Evolutionary conservation across 2,113 vertebrate species (phyloP).

Genomic region (Thymallus thymallus): DNA sequence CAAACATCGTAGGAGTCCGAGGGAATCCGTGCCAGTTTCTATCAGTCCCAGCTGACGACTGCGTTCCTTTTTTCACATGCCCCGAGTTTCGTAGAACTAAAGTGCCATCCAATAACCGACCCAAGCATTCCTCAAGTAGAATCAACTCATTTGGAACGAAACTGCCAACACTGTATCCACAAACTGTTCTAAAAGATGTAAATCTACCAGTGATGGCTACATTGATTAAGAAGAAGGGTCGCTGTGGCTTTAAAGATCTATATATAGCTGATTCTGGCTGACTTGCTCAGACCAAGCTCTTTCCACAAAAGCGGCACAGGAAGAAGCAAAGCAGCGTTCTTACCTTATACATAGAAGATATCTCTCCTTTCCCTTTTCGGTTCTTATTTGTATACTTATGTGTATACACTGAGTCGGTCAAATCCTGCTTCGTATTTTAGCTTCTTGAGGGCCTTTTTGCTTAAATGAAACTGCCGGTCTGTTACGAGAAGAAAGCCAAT

Average conservation of each 20-base stretch:
- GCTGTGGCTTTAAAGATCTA: slow-evolving; percentile 71
- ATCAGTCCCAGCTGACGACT: slow-evolving; percentile 61
- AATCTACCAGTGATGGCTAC: slow-evolving; percentile 37
- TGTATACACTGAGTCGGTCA: slow-evolving; percentile 64
- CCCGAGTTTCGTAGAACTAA: slow-evolving; percentile 57
- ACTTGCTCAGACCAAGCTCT: slow-evolving; percentile 72
- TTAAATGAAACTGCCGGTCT: slow-evolving; percentile 79
- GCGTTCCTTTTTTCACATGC: slow-evolving; percentile 46
- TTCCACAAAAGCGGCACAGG: slow-evolving; percentile 69
- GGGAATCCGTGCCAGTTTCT: slow-evolving; percentile 61
- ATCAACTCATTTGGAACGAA: slow-evolving; percentile 22
- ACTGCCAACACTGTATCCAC: slow-evolving; percentile 27
- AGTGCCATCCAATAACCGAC: slow-evolving; percentile 46
- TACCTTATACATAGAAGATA: slow-evolving; percentile 84
- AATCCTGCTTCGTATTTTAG: slow-evolving; percentile 61
- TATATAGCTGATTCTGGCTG: slow-evolving; percentile 60
- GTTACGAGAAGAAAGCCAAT: slow-evolving; percentile 83
- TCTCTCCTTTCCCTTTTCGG: slow-evolving; percentile 66
- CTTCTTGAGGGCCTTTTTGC: slow-evolving; percentile 68
- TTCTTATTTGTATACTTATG: too few species aligned
- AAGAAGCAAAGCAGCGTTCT: slow-evolving; percentile 66
- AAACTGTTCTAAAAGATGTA: slow-evolving; percentile 54
- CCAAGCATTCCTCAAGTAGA: slow-evolving; percentile 30
- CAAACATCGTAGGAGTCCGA: slow-evolving; percentile 77
- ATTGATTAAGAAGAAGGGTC: slow-evolving; percentile 51